phyloP scores from a whole-genome alignment of 2,113 vertebrate genomes.

The Axis porcinus region DNA sequence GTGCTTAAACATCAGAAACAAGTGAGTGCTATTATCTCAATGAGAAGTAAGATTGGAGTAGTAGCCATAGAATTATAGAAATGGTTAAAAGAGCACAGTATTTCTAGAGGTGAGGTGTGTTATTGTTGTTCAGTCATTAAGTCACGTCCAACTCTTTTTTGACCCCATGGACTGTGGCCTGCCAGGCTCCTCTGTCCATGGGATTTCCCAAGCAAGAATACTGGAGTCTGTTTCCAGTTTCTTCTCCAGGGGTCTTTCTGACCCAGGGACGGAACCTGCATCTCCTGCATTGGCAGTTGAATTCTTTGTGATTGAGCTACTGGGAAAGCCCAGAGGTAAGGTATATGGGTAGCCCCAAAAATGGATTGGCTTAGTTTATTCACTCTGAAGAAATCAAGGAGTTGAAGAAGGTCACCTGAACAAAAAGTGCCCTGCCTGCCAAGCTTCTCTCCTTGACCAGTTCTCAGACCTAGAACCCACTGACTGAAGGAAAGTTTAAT shows the following conservation, averaged over 20 bases:
- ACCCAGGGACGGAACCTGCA: background rate
- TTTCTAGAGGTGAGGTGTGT: background rate
- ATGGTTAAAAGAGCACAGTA: background rate
- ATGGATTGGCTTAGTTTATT: background rate
- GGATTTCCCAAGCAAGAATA: background rate
- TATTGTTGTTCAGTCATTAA: background rate
- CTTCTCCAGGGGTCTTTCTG: background rate
- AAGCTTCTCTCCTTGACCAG: background rate
- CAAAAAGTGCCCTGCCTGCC: background rate
- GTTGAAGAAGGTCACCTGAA: background rate
- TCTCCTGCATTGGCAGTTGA: background rate
- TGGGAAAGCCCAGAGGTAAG: background rate
- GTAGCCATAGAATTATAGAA: background rate
- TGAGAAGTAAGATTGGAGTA: background rate
- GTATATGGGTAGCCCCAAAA: background rate
- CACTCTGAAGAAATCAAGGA: background rate
- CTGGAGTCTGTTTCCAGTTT: background rate
- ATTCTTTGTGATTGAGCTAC: background rate
- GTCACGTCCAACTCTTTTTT: background rate
- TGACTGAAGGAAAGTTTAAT: background rate
- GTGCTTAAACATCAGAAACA: background rate
- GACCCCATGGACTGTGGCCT: background rate
- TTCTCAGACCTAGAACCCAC: background rate
- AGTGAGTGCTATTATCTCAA: background rate
- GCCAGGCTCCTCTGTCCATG: background rate